Conservation (phyloP, 2,113 vertebrate genomes). For the Andinoacara biseriatus region DNA sequence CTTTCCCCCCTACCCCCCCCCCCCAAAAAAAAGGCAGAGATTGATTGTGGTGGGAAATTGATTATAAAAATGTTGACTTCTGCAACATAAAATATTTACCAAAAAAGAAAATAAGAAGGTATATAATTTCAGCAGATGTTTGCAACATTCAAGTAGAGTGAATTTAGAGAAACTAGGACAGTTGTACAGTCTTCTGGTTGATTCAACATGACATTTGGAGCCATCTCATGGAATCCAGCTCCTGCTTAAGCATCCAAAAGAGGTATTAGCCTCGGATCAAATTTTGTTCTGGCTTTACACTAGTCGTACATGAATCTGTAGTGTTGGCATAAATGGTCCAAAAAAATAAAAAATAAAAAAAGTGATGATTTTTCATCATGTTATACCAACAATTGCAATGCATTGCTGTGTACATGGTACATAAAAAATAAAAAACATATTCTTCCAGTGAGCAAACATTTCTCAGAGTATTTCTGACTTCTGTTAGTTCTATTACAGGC, state of each 20-base stretch:
- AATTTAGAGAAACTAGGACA: constrained; percentile 32
- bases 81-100: neutral
- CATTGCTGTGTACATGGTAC: neutral
- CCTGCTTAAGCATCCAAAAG: constrained; percentile 21
- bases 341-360: constrained; percentile 51
- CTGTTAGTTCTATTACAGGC: neutral
- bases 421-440: neutral
- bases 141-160: neutral
- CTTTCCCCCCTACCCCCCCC: too few relatives aligned
- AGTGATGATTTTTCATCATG: constrained; percentile 20
- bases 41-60: too few relatives aligned
- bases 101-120: neutral
- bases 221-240: constrained; percentile 15
- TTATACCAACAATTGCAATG: constrained; percentile 24
- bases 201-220: constrained; percentile 57
- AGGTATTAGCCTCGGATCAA: constrained; percentile 37
- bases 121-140: neutral
- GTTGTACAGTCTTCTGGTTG: constrained; percentile 35
- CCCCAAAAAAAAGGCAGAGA: neutral
- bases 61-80: neutral
- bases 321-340: constrained; percentile 25
- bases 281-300: constrained; percentile 34
- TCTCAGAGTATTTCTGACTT: neutral
- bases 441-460: neutral
- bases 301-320: constrained; percentile 37